These are phyloP conservation scores for Toxonevra muliebris DNA, from an alignment of 2,888 invertebrate genomes.

Conservation along the genomic window DNA sequence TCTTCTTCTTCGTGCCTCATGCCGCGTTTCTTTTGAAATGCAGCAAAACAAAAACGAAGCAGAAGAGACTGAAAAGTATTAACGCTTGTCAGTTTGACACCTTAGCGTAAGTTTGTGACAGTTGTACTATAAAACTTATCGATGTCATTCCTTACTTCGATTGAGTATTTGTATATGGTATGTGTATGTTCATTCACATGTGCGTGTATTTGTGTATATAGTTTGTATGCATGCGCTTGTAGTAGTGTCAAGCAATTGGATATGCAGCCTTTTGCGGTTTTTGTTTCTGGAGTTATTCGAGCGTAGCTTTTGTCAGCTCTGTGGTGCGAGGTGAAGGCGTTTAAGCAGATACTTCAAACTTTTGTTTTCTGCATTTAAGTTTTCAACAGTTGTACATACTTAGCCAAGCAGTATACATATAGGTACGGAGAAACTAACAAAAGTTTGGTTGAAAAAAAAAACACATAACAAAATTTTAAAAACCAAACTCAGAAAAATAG, in stretches of 20 bases:
- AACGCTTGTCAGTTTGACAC: constrained; percentile 46
- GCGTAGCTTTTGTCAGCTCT: too few species aligned
- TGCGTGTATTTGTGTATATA: constrained; percentile 9
- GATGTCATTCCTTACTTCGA: neutral
- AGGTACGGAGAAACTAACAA: too few species aligned
- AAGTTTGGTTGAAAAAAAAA: too few species aligned
- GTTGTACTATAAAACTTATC: constrained; percentile 17
- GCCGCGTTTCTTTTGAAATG: neutral
- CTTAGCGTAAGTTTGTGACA: constrained; percentile 30
- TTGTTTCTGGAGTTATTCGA: neutral
- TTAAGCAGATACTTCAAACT: too few species aligned
- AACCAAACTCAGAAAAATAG: too few species aligned
- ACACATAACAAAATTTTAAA: too few species aligned
- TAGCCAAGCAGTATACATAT: too few species aligned
- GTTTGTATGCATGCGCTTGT: constrained; percentile 9
- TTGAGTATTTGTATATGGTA: constrained; percentile 7
- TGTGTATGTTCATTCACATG: constrained; percentile 8
- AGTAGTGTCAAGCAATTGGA: constrained; percentile 40
- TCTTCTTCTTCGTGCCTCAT: neutral
- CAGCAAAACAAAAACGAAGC: constrained; percentile 19
- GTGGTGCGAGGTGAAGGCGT: too few species aligned
- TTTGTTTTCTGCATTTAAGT: too few species aligned
- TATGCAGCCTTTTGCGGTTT: constrained; percentile 37
- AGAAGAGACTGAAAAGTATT: constrained; percentile 22
- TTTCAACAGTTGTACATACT: too few species aligned